Evolutionary conservation across 2,113 vertebrate species (phyloP).

Genomic region (Scartelaos histophorus): DNA sequence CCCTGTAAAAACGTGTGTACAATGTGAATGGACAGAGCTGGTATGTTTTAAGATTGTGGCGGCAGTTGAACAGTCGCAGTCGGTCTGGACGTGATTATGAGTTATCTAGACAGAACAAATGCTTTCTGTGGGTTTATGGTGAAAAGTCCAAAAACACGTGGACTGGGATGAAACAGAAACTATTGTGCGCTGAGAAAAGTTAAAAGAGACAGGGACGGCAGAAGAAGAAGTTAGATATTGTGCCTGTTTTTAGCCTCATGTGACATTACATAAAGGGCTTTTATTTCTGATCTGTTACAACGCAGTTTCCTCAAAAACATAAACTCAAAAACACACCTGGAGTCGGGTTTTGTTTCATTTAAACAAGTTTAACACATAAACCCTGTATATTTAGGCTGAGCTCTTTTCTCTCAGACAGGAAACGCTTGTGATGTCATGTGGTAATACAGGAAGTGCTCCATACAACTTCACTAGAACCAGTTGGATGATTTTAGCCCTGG

Average conservation of each 20-base stretch:
- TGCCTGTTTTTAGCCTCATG: not conserved
- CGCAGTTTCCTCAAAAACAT: too few relatives aligned
- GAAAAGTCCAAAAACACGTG: constrained; percentile 17
- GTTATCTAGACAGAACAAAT: constrained; percentile 53
- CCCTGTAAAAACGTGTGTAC: not conserved
- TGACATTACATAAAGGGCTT: too few relatives aligned
- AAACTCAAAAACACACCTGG: too few relatives aligned
- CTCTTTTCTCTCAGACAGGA: too few relatives aligned
- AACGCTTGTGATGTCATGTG: too few relatives aligned
- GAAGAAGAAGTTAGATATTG: not conserved
- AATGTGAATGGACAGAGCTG: not conserved
- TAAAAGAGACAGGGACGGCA: not conserved
- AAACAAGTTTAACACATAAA: too few relatives aligned
- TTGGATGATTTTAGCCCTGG: too few relatives aligned
- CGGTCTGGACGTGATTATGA: constrained; percentile 32
- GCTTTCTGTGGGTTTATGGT: constrained; percentile 26
- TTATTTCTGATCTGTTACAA: too few relatives aligned
- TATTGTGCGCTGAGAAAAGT: not conserved
- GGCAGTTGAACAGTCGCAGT: constrained; percentile 28
- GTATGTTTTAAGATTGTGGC: not conserved
- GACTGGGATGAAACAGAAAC: not conserved
- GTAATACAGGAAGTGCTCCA: too few relatives aligned
- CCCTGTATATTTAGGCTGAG: too few relatives aligned
- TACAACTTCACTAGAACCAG: too few relatives aligned
- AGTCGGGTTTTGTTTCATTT: too few relatives aligned